Base-by-base conservation (phyloP, 2,113 vertebrate species). In the Ivindomyrus marchei region DNA sequence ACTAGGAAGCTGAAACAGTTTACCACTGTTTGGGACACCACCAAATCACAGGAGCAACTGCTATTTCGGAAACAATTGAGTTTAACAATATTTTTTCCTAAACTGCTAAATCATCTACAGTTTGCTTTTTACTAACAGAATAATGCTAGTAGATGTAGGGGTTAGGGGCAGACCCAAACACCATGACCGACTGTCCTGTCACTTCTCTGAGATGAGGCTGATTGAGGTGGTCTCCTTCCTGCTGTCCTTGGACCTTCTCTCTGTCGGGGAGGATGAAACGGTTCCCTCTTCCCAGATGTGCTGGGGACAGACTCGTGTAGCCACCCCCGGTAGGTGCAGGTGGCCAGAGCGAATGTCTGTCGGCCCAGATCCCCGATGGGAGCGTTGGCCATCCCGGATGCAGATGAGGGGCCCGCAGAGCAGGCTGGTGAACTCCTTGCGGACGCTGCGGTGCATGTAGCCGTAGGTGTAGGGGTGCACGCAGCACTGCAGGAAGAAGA, bases 401-500 rank as follows among this genome's bases (percentile, higher is more conserved):
- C 94, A 95, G 92, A 96, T 96, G 90, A 97, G 95, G 0, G 97
- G 88, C n/a, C 95, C 96, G 3, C 95, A 97, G 74, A 98, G 94
- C 91, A 97, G 91, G 0, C 95, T 93, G 31, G 96, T 92, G 91
- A 97, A 96, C 89, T 97, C 96, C 88, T 96, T 96, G 88, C 96
- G 94, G 86, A 97, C 96, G 4, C 96, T 97, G 88, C 97, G 96
- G 92, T 97, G 97, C 96, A 97, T 97, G 95, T 98, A 98, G 10
- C 97, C 97, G 11, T 97, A 97, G 93, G 97, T 96, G 92, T 97
- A 98, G 0, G 97, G 97, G 90, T 98, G 97, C 21, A 97, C 94
- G 93, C 97, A 97, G 91, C 97, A 97, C 95, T 97, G 97, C 90
- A 97, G 92, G 89, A 97, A 97, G 93, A 98, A 97, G 89, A 97